phyloP scores from a whole-genome alignment of 2,797 vertebrate species.

The Macropodus opercularis region DNA sequence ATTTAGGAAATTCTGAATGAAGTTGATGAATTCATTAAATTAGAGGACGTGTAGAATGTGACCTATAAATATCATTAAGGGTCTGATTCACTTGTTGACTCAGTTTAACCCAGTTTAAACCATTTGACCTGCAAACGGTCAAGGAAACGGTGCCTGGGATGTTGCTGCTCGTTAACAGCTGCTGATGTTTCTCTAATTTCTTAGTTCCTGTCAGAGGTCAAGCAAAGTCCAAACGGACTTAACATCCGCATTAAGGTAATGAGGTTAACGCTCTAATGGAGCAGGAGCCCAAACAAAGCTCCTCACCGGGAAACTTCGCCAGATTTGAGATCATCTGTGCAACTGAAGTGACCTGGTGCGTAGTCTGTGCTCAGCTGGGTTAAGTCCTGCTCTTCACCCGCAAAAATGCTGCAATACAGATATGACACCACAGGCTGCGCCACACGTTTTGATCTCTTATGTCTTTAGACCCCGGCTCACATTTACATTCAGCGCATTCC shows the following conservation, averaged over 20 bases:
- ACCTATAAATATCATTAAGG: too few relatives aligned
- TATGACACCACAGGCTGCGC: slow-evolving; percentile 31
- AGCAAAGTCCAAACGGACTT: slow-evolving; percentile 20
- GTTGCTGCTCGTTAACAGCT: not conserved
- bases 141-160: not conserved
- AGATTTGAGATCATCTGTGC: too few relatives aligned
- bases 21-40: too few relatives aligned
- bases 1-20: too few relatives aligned
- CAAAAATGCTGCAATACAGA: slow-evolving; percentile 20
- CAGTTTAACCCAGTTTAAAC: not conserved
- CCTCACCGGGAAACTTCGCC: too few relatives aligned
- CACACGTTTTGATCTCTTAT: slow-evolving; percentile 37
- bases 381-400: too few relatives aligned
- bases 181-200: slow-evolving; percentile 28
- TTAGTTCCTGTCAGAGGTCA: slow-evolving; percentile 50
- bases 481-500: not conserved
- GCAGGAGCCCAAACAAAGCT: too few relatives aligned
- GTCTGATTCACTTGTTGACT: not conserved
- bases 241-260: slow-evolving; percentile 39
- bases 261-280: slow-evolving; percentile 45
- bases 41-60: too few relatives aligned
- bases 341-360: too few relatives aligned
- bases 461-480: slow-evolving; percentile 34
- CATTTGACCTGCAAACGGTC: slow-evolving; percentile 6
- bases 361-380: too few relatives aligned